These are phyloP conservation scores for Helostoma temminkii DNA, from an alignment of 2,797 vertebrate genomes.

Conservation along the genomic window DNA sequence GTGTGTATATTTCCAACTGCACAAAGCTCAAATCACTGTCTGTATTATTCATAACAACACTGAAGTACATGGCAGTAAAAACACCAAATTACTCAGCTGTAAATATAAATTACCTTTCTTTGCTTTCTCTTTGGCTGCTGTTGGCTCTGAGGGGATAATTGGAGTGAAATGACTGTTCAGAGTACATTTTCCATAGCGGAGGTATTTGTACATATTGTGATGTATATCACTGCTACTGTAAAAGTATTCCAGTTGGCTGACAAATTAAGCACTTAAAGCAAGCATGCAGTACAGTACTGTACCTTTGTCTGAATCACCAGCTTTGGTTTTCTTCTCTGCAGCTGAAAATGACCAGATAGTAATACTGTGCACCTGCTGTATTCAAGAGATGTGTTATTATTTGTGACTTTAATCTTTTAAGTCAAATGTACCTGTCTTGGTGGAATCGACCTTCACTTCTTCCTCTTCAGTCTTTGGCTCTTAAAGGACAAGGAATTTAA, in stretches of 20 bases:
- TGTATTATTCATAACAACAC: conserved; percentile 1
- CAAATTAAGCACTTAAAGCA: conserved; percentile 1
- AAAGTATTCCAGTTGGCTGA: conserved; percentile 17
- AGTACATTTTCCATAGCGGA: conserved; percentile 47
- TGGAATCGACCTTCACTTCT: conserved; percentile 41
- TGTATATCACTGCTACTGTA: conserved; percentile 4
- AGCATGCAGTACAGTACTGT: no score
- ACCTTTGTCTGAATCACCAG: conserved; percentile 61
- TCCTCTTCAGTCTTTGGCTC: conserved; percentile 57
- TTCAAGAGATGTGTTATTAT: background rate
- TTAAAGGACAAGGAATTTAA: conserved; percentile 26
- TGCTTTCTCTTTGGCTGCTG: conserved; percentile 32
- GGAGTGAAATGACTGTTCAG: conserved; percentile 19
- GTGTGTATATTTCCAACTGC: conserved; percentile 6
- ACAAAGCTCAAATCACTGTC: background rate
- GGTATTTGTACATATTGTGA: conserved; percentile 24
- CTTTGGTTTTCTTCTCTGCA: conserved; percentile 58
- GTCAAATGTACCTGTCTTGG: conserved; percentile 62
- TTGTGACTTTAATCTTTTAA: background rate
- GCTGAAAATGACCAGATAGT: conserved; percentile 53
- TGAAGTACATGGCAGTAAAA: background rate
- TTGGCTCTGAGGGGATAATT: conserved; percentile 55
- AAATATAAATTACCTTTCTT: conserved; percentile 62
- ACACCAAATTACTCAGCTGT: background rate
- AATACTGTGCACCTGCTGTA: background rate